These are phyloP conservation scores for Bombus confusus DNA, from an alignment of 1,140 invertebrate species.

Conservation along the genomic window DNA sequence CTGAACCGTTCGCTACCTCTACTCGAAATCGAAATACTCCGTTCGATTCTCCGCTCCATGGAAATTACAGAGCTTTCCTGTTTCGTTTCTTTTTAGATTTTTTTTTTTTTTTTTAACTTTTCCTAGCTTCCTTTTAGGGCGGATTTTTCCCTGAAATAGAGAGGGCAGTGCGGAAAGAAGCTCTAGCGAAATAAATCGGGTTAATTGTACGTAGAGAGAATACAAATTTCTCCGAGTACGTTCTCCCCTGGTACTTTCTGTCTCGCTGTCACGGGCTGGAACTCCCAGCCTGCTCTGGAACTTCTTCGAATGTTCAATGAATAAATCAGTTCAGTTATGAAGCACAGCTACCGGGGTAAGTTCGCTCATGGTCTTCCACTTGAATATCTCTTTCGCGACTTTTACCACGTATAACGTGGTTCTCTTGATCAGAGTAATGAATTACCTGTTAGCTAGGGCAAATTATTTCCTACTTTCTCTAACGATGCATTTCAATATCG, in stretches of 20 bases:
- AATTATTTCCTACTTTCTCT: not conserved
- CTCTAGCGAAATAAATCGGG: constrained; percentile 23
- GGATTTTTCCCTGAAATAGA: not conserved
- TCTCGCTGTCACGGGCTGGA: not conserved
- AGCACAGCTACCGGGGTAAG: too few relatives aligned
- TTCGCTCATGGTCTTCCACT: not conserved
- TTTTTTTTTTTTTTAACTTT: not conserved
- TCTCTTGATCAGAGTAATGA: not conserved
- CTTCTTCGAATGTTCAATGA: not conserved
- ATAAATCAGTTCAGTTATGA: constrained; percentile 3
- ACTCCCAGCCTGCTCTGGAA: not conserved
- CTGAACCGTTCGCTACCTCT: not conserved
- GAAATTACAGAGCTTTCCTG: not conserved
- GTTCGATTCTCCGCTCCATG: not conserved
- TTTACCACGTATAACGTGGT: not conserved
- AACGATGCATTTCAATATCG: not conserved
- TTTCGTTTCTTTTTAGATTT: not conserved
- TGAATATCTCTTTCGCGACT: not conserved
- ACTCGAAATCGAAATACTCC: not conserved
- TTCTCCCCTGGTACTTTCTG: too few relatives aligned
- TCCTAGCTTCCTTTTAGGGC: not conserved
- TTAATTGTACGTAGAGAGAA: constrained; percentile 23
- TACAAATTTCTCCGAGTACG: constrained; percentile 7
- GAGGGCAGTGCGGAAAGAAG: not conserved
- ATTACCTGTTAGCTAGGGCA: too few relatives aligned